A percentile compares a stretch with the other conserved stretches of the same genome.
Conservation (phyloP, 2,888 invertebrate species). For the Acanthosepion lycidas region DNA sequence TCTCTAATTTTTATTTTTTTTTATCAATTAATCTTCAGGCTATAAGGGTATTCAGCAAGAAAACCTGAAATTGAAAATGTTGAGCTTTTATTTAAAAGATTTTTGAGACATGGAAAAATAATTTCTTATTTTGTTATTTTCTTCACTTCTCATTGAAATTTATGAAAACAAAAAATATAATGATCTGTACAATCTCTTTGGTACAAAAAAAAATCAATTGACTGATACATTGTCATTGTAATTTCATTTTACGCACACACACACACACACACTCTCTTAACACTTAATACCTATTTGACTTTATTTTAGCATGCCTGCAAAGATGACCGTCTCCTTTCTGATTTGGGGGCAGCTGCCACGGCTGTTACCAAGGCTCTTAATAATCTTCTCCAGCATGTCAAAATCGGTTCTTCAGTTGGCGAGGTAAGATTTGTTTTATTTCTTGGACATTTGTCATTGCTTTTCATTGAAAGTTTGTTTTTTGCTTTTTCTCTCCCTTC, state of each 20-base stretch:
- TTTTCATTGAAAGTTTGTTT: not conserved
- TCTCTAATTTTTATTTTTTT: not conserved
- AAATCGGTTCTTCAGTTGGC: conserved; percentile 76
- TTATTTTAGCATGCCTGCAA: conserved; percentile 78
- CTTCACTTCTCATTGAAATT: too few relatives aligned
- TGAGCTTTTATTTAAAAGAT: too few relatives aligned
- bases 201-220: not conserved
- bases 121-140: too few relatives aligned
- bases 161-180: too few relatives aligned
- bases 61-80: not conserved
- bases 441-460: not conserved
- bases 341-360: conserved; percentile 88
- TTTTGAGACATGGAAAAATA: too few relatives aligned
- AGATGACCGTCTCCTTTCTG: conserved; percentile 83
- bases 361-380: conserved; percentile 91
- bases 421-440: conserved; percentile 56
- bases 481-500: too few relatives aligned
- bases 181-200: too few relatives aligned
- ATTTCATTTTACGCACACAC: not conserved
- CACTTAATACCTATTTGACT: too few relatives aligned
- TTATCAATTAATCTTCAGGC: not conserved
- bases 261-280: too few relatives aligned
- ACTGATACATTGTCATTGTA: not conserved
- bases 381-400: conserved; percentile 91
- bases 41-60: not conserved